These are phyloP conservation scores for Sarcophaga caerulescens DNA, from an alignment of 2,888 invertebrate species.

Conservation along the genomic window DNA sequence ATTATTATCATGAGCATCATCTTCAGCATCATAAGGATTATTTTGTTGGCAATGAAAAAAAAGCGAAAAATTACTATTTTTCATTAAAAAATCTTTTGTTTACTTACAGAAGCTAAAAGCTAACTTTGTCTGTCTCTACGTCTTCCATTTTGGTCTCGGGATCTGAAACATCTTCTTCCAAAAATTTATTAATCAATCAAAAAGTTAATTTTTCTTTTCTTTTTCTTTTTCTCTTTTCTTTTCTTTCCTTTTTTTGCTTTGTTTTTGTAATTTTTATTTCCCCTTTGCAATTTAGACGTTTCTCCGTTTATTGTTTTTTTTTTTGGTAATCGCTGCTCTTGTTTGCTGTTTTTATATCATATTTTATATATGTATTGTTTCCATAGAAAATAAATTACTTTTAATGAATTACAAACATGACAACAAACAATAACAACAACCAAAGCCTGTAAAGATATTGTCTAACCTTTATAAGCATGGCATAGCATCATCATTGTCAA, in stretches of 20 bases:
- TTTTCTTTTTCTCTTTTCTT: too few relatives aligned
- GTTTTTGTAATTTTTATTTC: neutral
- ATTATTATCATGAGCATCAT: conserved; percentile 22
- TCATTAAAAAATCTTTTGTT: conserved; percentile 38
- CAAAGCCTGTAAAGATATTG: neutral
- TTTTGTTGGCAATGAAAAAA: conserved; percentile 8
- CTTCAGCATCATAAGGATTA: neutral
- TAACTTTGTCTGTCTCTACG: neutral
- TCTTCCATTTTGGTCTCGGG: neutral
- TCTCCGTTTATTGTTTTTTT: neutral
- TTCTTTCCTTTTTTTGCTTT: neutral
- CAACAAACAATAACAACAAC: neutral
- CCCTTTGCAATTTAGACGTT: neutral
- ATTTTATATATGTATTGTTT: conserved; percentile 1
- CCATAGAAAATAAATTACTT: conserved; percentile 38
- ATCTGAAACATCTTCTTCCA: neutral
- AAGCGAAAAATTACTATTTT: conserved; percentile 36
- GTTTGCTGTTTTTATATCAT: too few relatives aligned
- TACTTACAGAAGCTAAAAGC: conserved; percentile 15
- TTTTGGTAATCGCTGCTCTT: too few relatives aligned
- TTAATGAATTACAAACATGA: conserved; percentile 26
- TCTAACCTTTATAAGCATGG: neutral
- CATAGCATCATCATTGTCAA: neutral
- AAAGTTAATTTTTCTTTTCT: conserved; percentile 48
- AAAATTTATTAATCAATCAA: conserved; percentile 62